Evolutionary conservation across 2,797 vertebrate genomes (phyloP), one percentile per base, ranked within the genome.

Genomic region (Poecilia gillii): DNA sequence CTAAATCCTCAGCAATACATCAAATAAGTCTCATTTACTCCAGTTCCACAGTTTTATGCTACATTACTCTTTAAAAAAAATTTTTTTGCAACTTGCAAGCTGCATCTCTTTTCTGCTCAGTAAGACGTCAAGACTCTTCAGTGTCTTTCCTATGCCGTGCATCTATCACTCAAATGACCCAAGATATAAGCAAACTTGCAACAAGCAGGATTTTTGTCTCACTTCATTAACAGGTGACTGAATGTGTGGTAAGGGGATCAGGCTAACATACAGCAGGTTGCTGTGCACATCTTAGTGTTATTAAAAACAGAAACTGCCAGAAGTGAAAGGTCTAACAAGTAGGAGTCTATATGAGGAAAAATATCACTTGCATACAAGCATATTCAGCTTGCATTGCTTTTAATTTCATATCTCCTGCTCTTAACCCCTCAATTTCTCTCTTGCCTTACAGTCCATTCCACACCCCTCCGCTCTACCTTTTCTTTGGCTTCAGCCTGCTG

Each of bases 321-420:
- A 73, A 73, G 45, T 74, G 62, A 20, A 47, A 74, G 75, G 80
- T 73, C 88, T 88, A 89, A 91, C 81, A 84, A 86, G 84, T 85
- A 72, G 78, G 47, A 68, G 20, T 72, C 73, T 85, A 72, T 79
- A 86, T 39, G 20, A 74, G 46, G 77, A 83, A 83, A 72, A 83
- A 49, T 77, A 55, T 70, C 31, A 82, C 72, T 12, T 68, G 72
- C 73, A 75, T 39, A 25, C 74, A 66, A 53, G 11, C 55, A 51
- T 71, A 28, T n/a, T 76, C 49, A 28, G 9, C 78, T 85, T 45
- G 36, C 43, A 84, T 80, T 81, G 88, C 51, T 92, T 94, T 88
- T 83, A 87, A 93, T 92, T 94, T 93, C 88, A 93, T 85, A 91
- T 92, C 79, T 91, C 74, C 76, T 90, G 64, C 28, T n/a, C 70